phyloP scores from a whole-genome alignment of 2,113 vertebrate species.

The Paralichthys olivaceus region DNA sequence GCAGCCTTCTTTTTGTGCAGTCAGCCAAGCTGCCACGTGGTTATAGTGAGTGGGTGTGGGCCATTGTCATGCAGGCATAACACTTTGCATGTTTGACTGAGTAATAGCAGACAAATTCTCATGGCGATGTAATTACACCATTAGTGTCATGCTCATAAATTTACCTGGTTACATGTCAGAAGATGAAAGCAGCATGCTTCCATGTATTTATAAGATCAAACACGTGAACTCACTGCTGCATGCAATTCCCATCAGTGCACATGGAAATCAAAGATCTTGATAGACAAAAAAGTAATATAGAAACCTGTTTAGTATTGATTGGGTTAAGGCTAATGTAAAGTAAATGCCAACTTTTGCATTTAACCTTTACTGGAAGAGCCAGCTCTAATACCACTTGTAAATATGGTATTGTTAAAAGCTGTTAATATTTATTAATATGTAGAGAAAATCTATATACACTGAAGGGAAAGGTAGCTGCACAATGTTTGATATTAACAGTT shows the following conservation, averaged over 20 bases:
- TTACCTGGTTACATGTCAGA: constrained; percentile 48
- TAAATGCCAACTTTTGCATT: constrained; percentile 28
- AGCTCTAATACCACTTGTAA: neutral
- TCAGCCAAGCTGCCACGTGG: constrained; percentile 49
- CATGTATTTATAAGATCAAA: constrained; percentile 57
- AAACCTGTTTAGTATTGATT: constrained; percentile 22
- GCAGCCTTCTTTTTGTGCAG: constrained; percentile 29
- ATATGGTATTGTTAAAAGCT: neutral
- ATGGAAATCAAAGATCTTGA: constrained; percentile 13
- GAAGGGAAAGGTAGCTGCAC: neutral
- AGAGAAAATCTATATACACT: neutral
- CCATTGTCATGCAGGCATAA: constrained; percentile 38
- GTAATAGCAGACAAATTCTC: constrained; percentile 34
- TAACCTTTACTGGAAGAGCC: constrained; percentile 25
- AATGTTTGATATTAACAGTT: neutral
- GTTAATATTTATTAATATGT: neutral
- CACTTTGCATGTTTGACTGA: constrained; percentile 31
- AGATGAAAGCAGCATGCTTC: constrained; percentile 53
- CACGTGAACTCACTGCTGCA: constrained; percentile 20
- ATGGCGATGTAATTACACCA: constrained; percentile 19
- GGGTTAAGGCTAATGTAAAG: neutral
- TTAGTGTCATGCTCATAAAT: constrained; percentile 41
- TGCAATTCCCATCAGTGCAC: neutral
- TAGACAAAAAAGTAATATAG: neutral
- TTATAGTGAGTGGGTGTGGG: constrained; percentile 35